Evolutionary conservation across 2,797 vertebrate genomes (phyloP), one percentile per base, ranked within the genome.

Genomic region (Sebastes paucispinis): DNA sequence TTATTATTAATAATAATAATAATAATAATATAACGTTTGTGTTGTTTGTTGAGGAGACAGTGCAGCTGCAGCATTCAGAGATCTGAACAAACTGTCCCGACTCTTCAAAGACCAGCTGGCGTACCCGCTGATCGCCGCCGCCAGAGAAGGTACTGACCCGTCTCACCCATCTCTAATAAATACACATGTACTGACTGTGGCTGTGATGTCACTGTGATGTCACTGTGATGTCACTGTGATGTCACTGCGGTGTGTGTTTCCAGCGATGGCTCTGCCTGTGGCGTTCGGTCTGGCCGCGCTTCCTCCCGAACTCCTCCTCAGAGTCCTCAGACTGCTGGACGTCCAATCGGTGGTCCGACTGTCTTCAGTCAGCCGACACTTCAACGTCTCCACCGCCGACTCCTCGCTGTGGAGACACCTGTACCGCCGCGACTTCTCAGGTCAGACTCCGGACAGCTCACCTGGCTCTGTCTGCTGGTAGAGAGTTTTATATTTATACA

Each of bases 31-130:
- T 25, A 4, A 24, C 4, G 4, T 77, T 6, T 60, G 14, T 69
- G 22, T 63, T 29, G 54, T 66, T 77, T 43, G 8, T 77, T 32
- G 74, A 98, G 97, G 93, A 60, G 93, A 93, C 82, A 92, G 94
- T 32, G 95, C 95, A n/a, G 94, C 95, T 1, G 90, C 88, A 0
- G 92, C 96, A 20, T 99, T 97, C 91, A 97, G 88, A 93, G 95
- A 97, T 39, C 95, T 99, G 79, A 95, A 91, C 82, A 98, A 97
- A 89, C 92, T 99, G 62, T 99, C 98, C 1, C 95, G 97, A 8
- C 87, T 97, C 72, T 97, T 98, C 93, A 99, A 98, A 92, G 98
- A 99, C 91, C 97, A 98, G 89, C 87, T 99, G 88, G 96, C 96
- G 3, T 98, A 98, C 64, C 97, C 98, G 47, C 95, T 99, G 79